Evolutionary conservation across 1,140 invertebrate species (phyloP), one percentile per base, ranked within the genome.

Genomic region (Drosophila nikananu): DNA sequence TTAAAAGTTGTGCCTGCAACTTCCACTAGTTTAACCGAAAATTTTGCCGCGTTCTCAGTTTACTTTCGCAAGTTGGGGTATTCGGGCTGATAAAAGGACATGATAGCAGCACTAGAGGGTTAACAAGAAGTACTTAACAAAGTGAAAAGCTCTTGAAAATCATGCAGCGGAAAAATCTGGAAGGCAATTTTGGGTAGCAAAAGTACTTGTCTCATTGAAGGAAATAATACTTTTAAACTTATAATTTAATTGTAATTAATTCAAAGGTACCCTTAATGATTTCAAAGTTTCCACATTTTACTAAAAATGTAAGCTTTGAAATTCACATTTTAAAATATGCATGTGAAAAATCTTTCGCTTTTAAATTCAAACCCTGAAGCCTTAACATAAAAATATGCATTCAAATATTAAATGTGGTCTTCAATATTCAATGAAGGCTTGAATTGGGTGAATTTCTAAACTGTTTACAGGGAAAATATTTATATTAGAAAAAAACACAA

Each of bases 1-100:
- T 78, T 78, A 79, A 79, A 78, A 79, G 35, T 79, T 78, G 72
- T 39, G 7, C 41, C n/a, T 32, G 1, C 57, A 61, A 77, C 57
- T 61, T 77, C 21, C 30, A 23, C 67, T 37, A 51, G 44, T 72
- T 73, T 41, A 73, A 61, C 54, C 55, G 30, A 60, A 30, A 32
- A 32, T 73, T 42, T 27, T 21, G 41, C 30, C 17, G 66, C 32
- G 35, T 27, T 71, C n/a, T n/a, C 21, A 71, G 67, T 52, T 42
- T 44, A 35, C 54, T 25, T 55, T 54, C 17, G n/a, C n/a, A 15
- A 19, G 19, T 49, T 19, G 3, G 37, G 5, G 9, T 3, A 8
- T 55, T 55, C 4, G 17, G 25, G n/a, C 30, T 37, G 52, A 41
- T 72, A 49, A 59, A 60, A 72, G n/a, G 64, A 46, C 67, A 72